Evolutionary conservation across 2,797 vertebrate genomes (phyloP).

Genomic region (Gobionotothen gibberifrons): DNA sequence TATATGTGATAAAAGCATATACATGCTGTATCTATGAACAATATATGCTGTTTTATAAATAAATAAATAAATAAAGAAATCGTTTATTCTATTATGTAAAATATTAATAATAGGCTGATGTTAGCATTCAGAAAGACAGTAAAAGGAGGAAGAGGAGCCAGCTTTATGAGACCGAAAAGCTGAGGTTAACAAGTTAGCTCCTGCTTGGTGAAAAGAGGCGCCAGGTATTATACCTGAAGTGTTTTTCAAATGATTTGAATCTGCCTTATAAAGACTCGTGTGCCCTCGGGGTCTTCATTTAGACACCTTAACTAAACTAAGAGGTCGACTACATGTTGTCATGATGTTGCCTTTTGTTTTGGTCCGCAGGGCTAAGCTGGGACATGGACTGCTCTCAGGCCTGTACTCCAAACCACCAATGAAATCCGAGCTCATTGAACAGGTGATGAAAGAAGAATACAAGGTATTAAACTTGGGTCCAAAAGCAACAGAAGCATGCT

Average conservation of each 20-base stretch:
- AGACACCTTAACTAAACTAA: conserved; percentile 4
- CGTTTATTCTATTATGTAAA: too few relatives aligned
- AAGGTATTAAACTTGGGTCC: conserved; percentile 91
- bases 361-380: conserved; percentile 92
- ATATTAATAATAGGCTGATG: too few relatives aligned
- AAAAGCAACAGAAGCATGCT: conserved; percentile 58
- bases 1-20: too few relatives aligned
- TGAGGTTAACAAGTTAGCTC: background rate
- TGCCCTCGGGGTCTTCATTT: background rate
- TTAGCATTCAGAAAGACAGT: too few relatives aligned
- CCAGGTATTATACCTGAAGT: background rate
- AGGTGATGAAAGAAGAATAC: conserved; percentile 99
- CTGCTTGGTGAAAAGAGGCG: background rate
- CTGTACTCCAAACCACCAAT: conserved; percentile 95
- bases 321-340: background rate
- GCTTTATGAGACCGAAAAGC: background rate
- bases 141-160: background rate
- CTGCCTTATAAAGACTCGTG: background rate
- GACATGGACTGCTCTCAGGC: conserved; percentile 96
- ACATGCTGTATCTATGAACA: too few relatives aligned
- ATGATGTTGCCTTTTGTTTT: conserved; percentile 53
- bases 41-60: too few relatives aligned
- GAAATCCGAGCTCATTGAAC: conserved; percentile 99
- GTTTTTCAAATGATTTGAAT: background rate
- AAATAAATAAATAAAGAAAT: too few relatives aligned